Evolutionary conservation across 2,888 invertebrate species (phyloP).

Genomic region (Exocentrus adspersus): DNA sequence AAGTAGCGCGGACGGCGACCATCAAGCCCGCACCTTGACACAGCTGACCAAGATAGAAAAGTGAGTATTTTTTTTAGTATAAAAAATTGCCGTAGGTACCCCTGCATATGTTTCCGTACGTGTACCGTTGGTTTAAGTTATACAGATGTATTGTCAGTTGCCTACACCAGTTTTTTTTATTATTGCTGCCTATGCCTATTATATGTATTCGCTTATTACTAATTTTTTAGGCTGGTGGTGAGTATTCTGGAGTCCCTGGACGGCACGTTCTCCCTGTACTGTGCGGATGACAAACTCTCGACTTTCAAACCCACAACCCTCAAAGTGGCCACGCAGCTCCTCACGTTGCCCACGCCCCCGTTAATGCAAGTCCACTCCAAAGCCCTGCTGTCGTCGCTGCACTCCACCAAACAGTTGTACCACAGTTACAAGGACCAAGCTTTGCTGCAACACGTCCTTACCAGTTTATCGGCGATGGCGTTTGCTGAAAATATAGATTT

Average conservation of each 20-base stretch:
- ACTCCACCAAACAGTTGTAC: slow-evolving; percentile 77
- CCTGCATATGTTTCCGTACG: neutral
- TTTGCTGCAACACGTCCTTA: slow-evolving; percentile 79
- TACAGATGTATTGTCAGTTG: too few species aligned
- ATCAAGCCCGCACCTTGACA: slow-evolving; percentile 58
- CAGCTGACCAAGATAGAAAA: slow-evolving; percentile 71
- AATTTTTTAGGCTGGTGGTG: slow-evolving; percentile 70
- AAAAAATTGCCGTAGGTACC: too few species aligned
- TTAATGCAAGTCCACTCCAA: slow-evolving; percentile 82
- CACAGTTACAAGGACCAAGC: slow-evolving; percentile 93
- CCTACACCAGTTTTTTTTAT: too few species aligned
- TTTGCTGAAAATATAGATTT: slow-evolving; percentile 67
- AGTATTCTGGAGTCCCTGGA: slow-evolving; percentile 79
- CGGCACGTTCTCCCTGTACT: slow-evolving; percentile 71
- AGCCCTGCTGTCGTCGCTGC: slow-evolving; percentile 83
- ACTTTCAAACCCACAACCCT: slow-evolving; percentile 68
- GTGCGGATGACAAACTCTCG: slow-evolving; percentile 65
- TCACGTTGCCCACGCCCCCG: slow-evolving; percentile 77
- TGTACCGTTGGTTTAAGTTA: too few species aligned
- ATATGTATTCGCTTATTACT: too few species aligned
- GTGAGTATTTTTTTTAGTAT: slow-evolving; percentile 57
- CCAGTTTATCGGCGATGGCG: slow-evolving; percentile 71
- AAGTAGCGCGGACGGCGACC: slow-evolving; percentile 59
- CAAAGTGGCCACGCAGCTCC: slow-evolving; percentile 72
- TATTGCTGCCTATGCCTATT: too few species aligned